Base-by-base conservation (phyloP, 2,888 invertebrate species). In the Seladonia tumulorum region DNA sequence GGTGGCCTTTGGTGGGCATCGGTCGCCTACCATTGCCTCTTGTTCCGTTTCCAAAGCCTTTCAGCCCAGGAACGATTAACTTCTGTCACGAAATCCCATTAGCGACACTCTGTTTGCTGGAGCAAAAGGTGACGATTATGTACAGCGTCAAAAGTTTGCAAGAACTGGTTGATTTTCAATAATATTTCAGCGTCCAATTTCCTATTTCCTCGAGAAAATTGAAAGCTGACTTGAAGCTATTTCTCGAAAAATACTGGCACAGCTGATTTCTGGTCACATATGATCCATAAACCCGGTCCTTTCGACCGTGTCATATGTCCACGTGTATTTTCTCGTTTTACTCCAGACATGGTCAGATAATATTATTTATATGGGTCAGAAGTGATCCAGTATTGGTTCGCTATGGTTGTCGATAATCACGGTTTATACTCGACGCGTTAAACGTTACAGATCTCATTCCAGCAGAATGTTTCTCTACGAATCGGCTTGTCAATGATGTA, bases 1-100 rank as follows among this genome's bases (percentile, higher is more conserved):
- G 72, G 35, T 57, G 63, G 60, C 39, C 39, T 79, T 76, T 53
- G 72, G 4, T 53, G 71, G 29, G 4, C 47, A 63, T 79, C 68
- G 60, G 60, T 47, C n/a, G 63, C 72, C 75, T 49, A 77, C 83
- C 77, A 66, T 57, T 45, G 35, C 76, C 47, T 70, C 66, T 22
- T 29, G 60, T n/a, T 49, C 35, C 45, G 53, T 76, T 76, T 29
- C 29, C n/a, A 77, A 74, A 80, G 66, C 68, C 5, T 79, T 81
- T 73, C 29, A 53, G 49, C 78, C 60, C 79, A 60, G 81, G 76
- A 60, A 57, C 35, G 39, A 49, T 74, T 74, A 66, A 18, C 10
- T 66, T 49, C 49, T 53, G 49, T 74, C 57, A 5, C 10, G 18
- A 49, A n/a, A 22, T 12, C 53, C 42, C n/a, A 70, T 53, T 39